Base-by-base conservation (phyloP, 2,888 invertebrate genomes). In the Eupithecia inturbata region DNA sequence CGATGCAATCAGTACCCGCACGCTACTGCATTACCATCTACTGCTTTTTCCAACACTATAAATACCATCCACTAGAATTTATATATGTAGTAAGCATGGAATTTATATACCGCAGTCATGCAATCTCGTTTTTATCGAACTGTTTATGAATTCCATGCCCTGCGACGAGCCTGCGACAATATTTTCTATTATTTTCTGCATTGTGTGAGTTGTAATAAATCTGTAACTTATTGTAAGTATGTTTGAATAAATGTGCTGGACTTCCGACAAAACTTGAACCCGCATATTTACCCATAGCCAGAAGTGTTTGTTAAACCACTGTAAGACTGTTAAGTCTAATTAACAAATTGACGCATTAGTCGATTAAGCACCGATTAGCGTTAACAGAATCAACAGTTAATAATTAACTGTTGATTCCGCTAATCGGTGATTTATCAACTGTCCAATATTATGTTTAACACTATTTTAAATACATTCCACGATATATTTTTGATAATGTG, bases 1-100 rank as follows among this genome's bases (percentile, higher is more conserved):
- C 73, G 87, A 86, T 87, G 79, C 68, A 85, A 87, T 88, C 86
- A 74, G 77, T 71, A 36, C n/a, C 33, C 64, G 77, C 86, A 87
- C 88, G 87, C 86, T 82, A 87, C 77, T 75, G 75, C 78, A 71
- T 71, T 75, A 75, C 73, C 73, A 75, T 74, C 45, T 57, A 75
- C 75, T 77, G 60, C 67, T 78, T 79, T 78, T 80, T 79, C 77
- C 77, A 76, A 70, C 67, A 77, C 74, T 75, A 79, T 80, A 80
- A 79, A 81, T 80, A 78, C 79, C 57, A 1, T 26, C 57, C 57
- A 49, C 49, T 49, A 53, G 53, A 22, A 53, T 57, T 57, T 57
- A 57, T 64, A 62, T 62, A 62, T 31, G 9, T 31, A 31, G 16
- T 31, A 31, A 26, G 28, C 19, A 28, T 26, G 19, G 75, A 74